Evolutionary conservation across 2,113 vertebrate species (phyloP).

Genomic region (Porphyrio hochstetteri): DNA sequence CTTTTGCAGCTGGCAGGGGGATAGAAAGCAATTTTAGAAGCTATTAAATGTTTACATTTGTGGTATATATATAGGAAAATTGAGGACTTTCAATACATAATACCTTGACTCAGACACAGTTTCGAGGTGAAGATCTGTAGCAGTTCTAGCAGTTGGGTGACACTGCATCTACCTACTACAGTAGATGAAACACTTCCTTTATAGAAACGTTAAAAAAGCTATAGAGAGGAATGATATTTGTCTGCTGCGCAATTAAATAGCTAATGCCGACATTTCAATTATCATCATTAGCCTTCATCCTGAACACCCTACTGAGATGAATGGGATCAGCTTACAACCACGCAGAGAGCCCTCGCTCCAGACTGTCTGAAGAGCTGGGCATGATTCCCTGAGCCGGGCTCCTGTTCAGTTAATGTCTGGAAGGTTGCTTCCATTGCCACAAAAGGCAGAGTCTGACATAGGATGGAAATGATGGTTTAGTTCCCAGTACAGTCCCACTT

Average conservation of each 20-base stretch:
- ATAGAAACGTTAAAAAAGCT: background rate
- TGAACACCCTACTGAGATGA: background rate
- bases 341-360: background rate
- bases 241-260: slow-evolving; percentile 32
- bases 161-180: background rate
- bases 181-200: background rate
- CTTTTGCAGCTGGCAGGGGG: background rate
- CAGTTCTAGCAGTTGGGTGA: background rate
- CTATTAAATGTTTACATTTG: background rate
- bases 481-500: background rate
- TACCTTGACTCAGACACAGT: background rate
- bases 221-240: background rate
- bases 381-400: background rate
- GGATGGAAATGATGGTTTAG: background rate
- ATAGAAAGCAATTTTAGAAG: background rate
- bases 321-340: background rate
- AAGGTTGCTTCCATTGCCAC: background rate
- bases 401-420: background rate
- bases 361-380: background rate
- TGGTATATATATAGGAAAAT: background rate
- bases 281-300: slow-evolving; percentile 3
- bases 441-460: background rate
- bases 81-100: background rate
- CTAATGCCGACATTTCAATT: slow-evolving; percentile 18
- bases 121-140: background rate